Percentiles rank a stretch among this genome's conserved stretches.
These are phyloP conservation scores for Loriculus beryllinus DNA, from an alignment of 2,797 vertebrate species.

Conservation along the genomic window DNA sequence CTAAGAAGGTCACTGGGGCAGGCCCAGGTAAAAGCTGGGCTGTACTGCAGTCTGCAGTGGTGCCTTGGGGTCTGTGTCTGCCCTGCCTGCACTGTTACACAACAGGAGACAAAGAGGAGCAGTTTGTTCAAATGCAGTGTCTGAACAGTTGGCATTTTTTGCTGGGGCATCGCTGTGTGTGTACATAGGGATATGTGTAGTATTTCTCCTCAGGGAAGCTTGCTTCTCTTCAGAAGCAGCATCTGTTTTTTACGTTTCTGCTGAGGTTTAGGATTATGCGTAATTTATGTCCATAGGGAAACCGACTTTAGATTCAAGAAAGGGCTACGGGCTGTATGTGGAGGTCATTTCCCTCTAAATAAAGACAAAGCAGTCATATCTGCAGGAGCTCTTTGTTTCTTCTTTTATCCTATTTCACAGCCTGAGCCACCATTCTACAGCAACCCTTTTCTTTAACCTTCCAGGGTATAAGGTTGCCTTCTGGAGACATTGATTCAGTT, in stretches of 20 bases:
- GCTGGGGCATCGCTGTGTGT: fast-evolving
- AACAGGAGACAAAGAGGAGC: not conserved
- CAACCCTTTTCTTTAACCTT: not conserved
- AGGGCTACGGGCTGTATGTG: not conserved
- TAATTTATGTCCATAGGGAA: not conserved
- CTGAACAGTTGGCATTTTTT: not conserved
- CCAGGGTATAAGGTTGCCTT: not conserved
- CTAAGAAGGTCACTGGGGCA: not conserved
- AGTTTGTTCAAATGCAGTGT: not conserved
- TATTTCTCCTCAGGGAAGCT: not conserved
- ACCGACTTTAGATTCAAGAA: not conserved
- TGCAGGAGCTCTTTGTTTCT: not conserved
- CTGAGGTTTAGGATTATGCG: not conserved
- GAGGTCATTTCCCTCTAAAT: not conserved
- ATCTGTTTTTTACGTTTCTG: not conserved
- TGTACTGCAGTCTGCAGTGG: not conserved
- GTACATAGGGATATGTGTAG: not conserved
- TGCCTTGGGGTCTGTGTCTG: not conserved
- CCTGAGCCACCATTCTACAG: not conserved
- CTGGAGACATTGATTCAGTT: not conserved
- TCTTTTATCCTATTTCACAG: not conserved
- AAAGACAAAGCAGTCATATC: not conserved
- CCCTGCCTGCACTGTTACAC: not conserved
- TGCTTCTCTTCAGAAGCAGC: not conserved
- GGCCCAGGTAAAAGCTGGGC: not conserved